Evolutionary conservation across 2,888 invertebrate species (phyloP), one percentile per base, ranked within the genome.

Genomic region (Xestia xanthographa): DNA sequence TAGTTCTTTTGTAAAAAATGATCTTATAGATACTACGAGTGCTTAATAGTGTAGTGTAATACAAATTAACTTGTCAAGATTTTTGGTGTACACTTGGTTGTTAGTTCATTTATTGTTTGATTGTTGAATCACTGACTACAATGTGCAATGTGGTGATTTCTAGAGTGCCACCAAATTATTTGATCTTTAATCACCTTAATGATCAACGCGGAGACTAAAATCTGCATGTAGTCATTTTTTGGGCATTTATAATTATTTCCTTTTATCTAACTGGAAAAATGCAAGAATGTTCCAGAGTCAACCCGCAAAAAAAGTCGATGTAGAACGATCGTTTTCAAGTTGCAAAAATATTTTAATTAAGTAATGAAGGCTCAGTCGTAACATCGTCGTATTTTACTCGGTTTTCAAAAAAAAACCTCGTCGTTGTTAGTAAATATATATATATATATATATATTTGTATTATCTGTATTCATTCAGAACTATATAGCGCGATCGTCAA

Each of bases 21-120:
- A 3, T 4, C 14, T 17, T 63, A 17, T 41, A 17, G 41, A 11
- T 41, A 11, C 9, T 41, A 34, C 41, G 34, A 34, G 34, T 22
- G 14, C 6, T n/a, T n/a, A 22, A 20, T 22, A 22, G 48, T 48
- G 75, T 68, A 74, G 56, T 50, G 53, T 80, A 43, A 22, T 29
- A 66, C 22, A 56, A 68, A 81, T 75, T 43, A 50, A 26, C 43
- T 68, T 65, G 63, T 74, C 62, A 67, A 80, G 38, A 50, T 22
- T 74, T 71, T 67, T 34, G 53, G 14, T 41, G 50, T 38, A 45
- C 5, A 58, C 38, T 75, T 38, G 9, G n/a, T 48, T 53, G 43
- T 53, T n/a, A 22, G 29, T 53, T 41, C 0, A 14, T n/a, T 80
- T 62, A 56, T 73, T 62, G n/a, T 38, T 62, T 29, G 22, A 63